phyloP scores from a whole-genome alignment of 1,140 invertebrate species.

The Drosophila neocordata region DNA sequence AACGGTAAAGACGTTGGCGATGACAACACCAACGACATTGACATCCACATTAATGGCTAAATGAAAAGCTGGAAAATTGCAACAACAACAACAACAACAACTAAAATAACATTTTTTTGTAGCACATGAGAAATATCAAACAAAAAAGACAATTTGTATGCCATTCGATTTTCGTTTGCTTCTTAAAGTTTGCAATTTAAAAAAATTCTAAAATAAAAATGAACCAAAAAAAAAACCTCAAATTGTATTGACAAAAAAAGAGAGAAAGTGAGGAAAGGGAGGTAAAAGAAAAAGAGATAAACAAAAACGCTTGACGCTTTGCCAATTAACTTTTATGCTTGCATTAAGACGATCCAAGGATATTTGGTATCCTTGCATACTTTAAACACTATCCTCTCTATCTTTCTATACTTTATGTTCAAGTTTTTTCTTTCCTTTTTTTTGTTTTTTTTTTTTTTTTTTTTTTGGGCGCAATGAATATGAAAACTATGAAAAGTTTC shows the following conservation, averaged over 20 bases:
- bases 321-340: slow-evolving; percentile 58
- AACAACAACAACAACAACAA: not conserved
- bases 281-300: not conserved
- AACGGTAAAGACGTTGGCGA: slow-evolving; percentile 3
- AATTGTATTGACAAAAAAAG: not conserved
- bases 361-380: not conserved
- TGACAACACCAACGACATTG: slow-evolving; percentile 18
- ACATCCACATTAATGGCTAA: slow-evolving; percentile 37
- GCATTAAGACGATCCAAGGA: not conserved
- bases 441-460: slow-evolving; percentile 13
- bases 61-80: slow-evolving; percentile 32
- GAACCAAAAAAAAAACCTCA: slow-evolving; percentile 22
- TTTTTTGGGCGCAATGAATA: slow-evolving; percentile 46
- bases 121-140: not conserved
- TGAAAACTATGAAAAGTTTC: slow-evolving; percentile 62
- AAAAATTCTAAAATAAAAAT: not conserved
- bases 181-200: not conserved
- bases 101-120: too few relatives aligned
- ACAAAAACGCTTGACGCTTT: slow-evolving; percentile 18
- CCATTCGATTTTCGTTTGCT: too few relatives aligned
- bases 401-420: not conserved
- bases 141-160: not conserved
- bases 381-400: not conserved
- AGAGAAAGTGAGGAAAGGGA: not conserved
- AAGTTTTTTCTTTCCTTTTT: not conserved